Evolutionary conservation across 2,888 invertebrate species (phyloP).

Genomic region (Nymphalis c-album): DNA sequence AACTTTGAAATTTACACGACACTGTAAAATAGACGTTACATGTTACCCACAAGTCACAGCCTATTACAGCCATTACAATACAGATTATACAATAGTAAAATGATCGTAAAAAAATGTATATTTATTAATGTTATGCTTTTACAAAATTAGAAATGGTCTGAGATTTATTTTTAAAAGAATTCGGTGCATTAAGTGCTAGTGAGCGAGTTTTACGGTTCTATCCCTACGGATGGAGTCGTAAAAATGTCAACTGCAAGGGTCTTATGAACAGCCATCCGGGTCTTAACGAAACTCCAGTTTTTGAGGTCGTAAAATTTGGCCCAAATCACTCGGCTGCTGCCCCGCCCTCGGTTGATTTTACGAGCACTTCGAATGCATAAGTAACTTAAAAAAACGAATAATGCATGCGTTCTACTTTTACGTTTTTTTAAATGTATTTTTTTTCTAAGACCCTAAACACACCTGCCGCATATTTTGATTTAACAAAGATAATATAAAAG

Average conservation of each 20-base stretch:
- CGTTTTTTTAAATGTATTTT: conserved; percentile 32
- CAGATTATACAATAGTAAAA: conserved; percentile 80
- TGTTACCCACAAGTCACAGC: conserved; percentile 55
- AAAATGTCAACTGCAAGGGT: conserved; percentile 59
- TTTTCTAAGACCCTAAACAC: conserved; percentile 1
- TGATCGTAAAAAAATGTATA: conserved; percentile 69
- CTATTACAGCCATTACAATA: conserved; percentile 54
- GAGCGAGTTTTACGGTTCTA: conserved; percentile 52
- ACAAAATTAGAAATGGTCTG: conserved; percentile 68
- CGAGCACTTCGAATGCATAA: conserved; percentile 45
- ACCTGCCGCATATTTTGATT: background rate
- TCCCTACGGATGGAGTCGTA: conserved; percentile 70
- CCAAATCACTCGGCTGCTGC: conserved; percentile 51
- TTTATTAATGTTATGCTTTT: conserved; percentile 68
- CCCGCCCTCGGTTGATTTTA: conserved; percentile 55
- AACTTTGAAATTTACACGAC: conserved; percentile 39
- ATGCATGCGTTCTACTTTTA: conserved; percentile 25
- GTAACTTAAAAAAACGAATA: conserved; percentile 20
- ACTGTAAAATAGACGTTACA: conserved; percentile 42
- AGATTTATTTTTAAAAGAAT: conserved; percentile 59
- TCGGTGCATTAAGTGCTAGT: conserved; percentile 58
- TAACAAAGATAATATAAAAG: too few relatives aligned
- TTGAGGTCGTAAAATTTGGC: conserved; percentile 59
- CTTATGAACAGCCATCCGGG: conserved; percentile 51
- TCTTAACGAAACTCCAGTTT: conserved; percentile 63